phyloP scores from a whole-genome alignment of 2,888 invertebrate species.

The Troides oblongomaculatus region DNA sequence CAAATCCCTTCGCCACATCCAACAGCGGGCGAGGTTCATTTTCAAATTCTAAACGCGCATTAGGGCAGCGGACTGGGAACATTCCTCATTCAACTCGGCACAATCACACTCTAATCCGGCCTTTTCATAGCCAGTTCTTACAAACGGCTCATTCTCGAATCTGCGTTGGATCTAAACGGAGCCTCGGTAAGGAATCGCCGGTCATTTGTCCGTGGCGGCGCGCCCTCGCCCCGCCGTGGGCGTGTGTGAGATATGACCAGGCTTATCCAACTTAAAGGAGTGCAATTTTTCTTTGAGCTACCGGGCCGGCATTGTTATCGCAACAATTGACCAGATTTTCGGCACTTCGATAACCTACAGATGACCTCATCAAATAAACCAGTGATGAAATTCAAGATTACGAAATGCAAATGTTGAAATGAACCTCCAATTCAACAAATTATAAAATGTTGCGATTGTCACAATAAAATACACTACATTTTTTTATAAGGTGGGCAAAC shows the following conservation, averaged over 20 bases:
- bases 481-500: too few species aligned
- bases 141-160: constrained; percentile 24
- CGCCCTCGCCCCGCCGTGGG: constrained; percentile 25
- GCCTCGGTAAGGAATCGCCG: constrained; percentile 21
- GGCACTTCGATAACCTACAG: not conserved
- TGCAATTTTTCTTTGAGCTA: constrained; percentile 30
- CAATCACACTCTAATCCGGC: constrained; percentile 26
- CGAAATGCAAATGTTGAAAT: too few species aligned
- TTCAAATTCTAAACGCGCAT: constrained; percentile 8
- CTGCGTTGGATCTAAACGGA: constrained; percentile 23
- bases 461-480: too few species aligned
- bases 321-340: constrained; percentile 11
- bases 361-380: not conserved
- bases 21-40: constrained; percentile 8
- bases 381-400: not conserved
- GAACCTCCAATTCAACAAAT: too few species aligned
- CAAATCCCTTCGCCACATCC: not conserved
- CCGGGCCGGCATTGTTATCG: constrained; percentile 12
- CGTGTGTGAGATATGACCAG: constrained; percentile 30
- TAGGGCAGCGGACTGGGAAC: constrained; percentile 10
- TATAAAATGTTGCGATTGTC: too few species aligned
- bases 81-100: constrained; percentile 20
- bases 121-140: constrained; percentile 21
- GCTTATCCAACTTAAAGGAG: constrained; percentile 16
- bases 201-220: constrained; percentile 25